phyloP scores from a whole-genome alignment of 1,140 invertebrate genomes.

The Melanaphis sacchari region DNA sequence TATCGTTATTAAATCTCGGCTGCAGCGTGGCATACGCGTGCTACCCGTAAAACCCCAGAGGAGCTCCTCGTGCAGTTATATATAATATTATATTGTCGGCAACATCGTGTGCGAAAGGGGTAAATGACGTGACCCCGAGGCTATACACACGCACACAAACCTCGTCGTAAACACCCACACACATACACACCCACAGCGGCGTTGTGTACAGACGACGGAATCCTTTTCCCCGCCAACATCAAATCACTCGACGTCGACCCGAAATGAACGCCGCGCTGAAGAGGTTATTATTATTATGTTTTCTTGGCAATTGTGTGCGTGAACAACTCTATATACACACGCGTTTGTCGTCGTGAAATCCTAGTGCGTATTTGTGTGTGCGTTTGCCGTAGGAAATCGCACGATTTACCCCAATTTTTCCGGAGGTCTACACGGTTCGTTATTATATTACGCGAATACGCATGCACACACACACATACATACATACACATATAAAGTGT shows the following conservation, averaged over 20 bases:
- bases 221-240: not conserved
- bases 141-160: not conserved
- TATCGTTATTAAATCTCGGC: conserved; percentile 9
- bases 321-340: not conserved
- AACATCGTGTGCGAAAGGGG: conserved; percentile 30
- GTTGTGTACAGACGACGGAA: not conserved
- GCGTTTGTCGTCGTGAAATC: not conserved
- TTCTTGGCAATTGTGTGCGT: not conserved
- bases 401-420: conserved; percentile 35
- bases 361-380: not conserved
- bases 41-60: not conserved
- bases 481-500: too few species aligned
- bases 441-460: not conserved
- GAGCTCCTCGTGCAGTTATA: not conserved
- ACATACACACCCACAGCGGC: too few species aligned
- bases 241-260: not conserved
- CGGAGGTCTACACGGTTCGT: not conserved
- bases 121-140: conserved; percentile 10
- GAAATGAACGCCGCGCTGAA: not conserved
- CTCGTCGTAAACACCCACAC: not conserved
- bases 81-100: not conserved
- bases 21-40: not conserved
- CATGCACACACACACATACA: not conserved
- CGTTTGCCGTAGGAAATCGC: conserved; percentile 36
- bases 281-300: conserved; percentile 32